Evolutionary conservation across 2,888 invertebrate species (phyloP).

Genomic region (Tiliacea citrago): DNA sequence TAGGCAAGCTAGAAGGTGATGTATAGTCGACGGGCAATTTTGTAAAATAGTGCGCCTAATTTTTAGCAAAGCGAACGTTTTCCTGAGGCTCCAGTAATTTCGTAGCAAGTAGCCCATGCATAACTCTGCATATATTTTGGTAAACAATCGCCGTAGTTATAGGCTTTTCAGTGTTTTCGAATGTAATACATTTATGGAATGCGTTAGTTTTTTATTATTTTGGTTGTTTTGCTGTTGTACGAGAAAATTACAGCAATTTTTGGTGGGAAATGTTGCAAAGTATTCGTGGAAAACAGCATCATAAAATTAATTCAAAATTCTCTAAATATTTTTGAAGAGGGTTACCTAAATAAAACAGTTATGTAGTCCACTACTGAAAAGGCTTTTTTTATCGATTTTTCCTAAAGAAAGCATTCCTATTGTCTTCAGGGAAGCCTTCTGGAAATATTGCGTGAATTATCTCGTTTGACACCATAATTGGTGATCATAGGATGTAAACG

Average conservation of each 20-base stretch:
- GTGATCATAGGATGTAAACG: background rate
- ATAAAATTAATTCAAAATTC: background rate
- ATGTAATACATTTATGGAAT: slow-evolving; percentile 20
- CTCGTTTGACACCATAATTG: too few species aligned
- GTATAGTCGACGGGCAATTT: slow-evolving; percentile 66
- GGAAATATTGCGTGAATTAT: background rate
- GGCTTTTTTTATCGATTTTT: background rate
- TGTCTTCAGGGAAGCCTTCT: background rate
- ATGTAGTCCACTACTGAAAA: background rate
- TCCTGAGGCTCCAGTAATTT: slow-evolving; percentile 37
- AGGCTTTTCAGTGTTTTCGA: slow-evolving; percentile 18
- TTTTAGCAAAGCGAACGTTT: slow-evolving; percentile 55
- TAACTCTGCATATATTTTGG: slow-evolving; percentile 46
- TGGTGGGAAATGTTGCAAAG: background rate
- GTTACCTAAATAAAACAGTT: background rate
- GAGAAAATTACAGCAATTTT: slow-evolving; percentile 16
- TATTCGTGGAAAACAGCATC: background rate
- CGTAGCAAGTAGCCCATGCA: slow-evolving; percentile 43
- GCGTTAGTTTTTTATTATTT: slow-evolving; percentile 11
- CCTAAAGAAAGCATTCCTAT: background rate
- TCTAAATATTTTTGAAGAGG: background rate
- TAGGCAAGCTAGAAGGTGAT: slow-evolving; percentile 62
- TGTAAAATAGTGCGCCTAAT: slow-evolving; percentile 64
- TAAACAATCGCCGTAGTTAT: slow-evolving; percentile 41
- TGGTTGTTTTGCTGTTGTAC: background rate